These are phyloP conservation scores for Platorchestia sp. DNA, from an alignment of 1,140 invertebrate genomes.

Conservation along the genomic window DNA sequence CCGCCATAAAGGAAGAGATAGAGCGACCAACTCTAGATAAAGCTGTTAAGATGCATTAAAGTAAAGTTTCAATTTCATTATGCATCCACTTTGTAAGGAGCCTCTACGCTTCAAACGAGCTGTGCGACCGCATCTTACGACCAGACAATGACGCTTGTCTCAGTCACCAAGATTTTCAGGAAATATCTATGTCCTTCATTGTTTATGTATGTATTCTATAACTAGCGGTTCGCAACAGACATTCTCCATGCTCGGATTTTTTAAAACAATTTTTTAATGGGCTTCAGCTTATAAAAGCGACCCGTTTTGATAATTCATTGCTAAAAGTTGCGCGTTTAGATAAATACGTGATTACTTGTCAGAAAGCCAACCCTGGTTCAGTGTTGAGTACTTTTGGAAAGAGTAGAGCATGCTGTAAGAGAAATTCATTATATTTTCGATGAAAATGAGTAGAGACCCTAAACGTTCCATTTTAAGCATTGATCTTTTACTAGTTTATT, in stretches of 20 bases:
- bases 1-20: background rate
- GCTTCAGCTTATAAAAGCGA: background rate
- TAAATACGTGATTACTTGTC: no score
- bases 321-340: no score
- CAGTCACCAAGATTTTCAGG: background rate
- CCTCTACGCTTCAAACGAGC: background rate
- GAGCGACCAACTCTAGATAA: background rate
- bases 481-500: no score
- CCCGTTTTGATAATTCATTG: background rate
- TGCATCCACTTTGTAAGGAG: background rate
- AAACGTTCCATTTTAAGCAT: no score
- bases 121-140: background rate
- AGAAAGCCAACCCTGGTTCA: no score
- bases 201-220: no score
- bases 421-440: no score
- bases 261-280: background rate
- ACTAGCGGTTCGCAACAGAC: no score
- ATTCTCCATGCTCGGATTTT: background rate
- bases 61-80: background rate
- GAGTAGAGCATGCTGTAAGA: no score
- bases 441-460: no score
- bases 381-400: no score
- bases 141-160: background rate
- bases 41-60: slow-evolving; percentile 9
- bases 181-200: no score